Percentiles rank a stretch among this genome's conserved stretches.
Evolutionary conservation across 2,888 invertebrate genomes (phyloP).

Genomic region (Zaprionus bogoriensis): DNA sequence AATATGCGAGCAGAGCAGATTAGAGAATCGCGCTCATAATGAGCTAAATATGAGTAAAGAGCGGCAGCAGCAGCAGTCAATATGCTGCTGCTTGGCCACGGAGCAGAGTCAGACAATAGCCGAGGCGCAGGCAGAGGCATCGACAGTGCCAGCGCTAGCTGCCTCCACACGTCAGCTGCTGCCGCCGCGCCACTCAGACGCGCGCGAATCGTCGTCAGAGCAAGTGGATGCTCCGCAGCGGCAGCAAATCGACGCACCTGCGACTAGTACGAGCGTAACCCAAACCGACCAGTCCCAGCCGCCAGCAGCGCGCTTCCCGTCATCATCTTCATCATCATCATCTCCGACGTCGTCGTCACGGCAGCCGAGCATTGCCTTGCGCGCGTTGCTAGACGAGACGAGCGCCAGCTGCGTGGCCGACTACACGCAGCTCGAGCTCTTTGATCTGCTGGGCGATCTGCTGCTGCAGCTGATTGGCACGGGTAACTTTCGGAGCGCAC

Average conservation of each 20-base stretch:
- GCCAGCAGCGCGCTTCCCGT: slow-evolving; percentile 1
- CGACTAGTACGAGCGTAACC: slow-evolving; percentile 29
- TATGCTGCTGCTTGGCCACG: slow-evolving; percentile 59
- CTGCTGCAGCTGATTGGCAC: slow-evolving; percentile 59
- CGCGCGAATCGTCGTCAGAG: slow-evolving; percentile 79
- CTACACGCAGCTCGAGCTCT: slow-evolving; percentile 39
- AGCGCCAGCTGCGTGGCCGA: slow-evolving; percentile 14
- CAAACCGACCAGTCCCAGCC: slow-evolving; percentile 10
- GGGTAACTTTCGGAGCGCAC: slow-evolving; percentile 61
- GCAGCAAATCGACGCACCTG: slow-evolving; percentile 17
- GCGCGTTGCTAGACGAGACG: slow-evolving; percentile 46
- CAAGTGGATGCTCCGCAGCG: slow-evolving; percentile 68
- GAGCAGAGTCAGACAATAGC: slow-evolving; percentile 58
- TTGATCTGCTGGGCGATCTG: slow-evolving; percentile 56
- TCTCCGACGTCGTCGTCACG: slow-evolving; percentile 20
- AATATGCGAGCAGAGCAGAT: slow-evolving; percentile 71
- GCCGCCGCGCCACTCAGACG: slow-evolving; percentile 70
- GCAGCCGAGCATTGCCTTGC: slow-evolving; percentile 55
- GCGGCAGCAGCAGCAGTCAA: slow-evolving; percentile 54
- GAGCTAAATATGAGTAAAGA: slow-evolving; percentile 74
- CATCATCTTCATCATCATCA: background rate
- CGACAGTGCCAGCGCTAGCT: slow-evolving; percentile 16
- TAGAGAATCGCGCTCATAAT: slow-evolving; percentile 55
- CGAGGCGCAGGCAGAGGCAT: slow-evolving; percentile 21
- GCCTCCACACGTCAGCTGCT: slow-evolving; percentile 39